Percentiles rank a stretch among this genome's conserved stretches.
Conservation (phyloP, 2,797 vertebrate species). For the Iguana delicatissima region DNA sequence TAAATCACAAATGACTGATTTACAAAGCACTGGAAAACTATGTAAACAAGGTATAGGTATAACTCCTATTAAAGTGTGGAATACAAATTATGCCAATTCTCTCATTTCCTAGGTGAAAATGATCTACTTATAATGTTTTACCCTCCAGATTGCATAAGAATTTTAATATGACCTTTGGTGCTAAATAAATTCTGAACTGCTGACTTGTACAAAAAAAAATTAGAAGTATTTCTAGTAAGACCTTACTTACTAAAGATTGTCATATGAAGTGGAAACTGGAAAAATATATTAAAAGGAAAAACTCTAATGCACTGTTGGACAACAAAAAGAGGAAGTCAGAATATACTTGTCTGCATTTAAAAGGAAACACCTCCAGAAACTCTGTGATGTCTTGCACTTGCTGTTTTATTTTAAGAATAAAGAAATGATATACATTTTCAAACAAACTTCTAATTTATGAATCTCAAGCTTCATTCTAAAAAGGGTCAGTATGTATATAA, state of each 20-base stretch:
- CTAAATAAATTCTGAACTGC: neutral
- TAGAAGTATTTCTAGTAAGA: conserved; percentile 32
- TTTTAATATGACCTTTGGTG: neutral
- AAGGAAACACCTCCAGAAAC: neutral
- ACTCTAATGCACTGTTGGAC: neutral
- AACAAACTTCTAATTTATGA: neutral
- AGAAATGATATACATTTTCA: conserved; percentile 18
- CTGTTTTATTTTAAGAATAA: conserved; percentile 14
- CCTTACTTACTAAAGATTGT: neutral
- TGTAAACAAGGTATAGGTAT: too few species aligned
- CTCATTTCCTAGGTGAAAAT: neutral
- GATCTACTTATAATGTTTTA: neutral
- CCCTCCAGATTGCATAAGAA: neutral
- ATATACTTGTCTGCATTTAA: neutral
- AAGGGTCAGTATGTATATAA: neutral
- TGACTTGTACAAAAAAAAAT: neutral
- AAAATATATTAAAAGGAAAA: conserved; percentile 14
- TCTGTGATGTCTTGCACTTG: neutral
- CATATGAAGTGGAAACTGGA: conserved; percentile 19
- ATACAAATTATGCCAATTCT: neutral
- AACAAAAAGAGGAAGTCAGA: conserved; percentile 55
- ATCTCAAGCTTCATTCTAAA: neutral
- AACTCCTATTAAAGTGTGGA: neutral
- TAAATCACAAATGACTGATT: conserved; percentile 6
- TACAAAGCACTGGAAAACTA: neutral